Evolutionary conservation across 2,888 invertebrate genomes (phyloP).

Genomic region (Dolichopus griseipennis): DNA sequence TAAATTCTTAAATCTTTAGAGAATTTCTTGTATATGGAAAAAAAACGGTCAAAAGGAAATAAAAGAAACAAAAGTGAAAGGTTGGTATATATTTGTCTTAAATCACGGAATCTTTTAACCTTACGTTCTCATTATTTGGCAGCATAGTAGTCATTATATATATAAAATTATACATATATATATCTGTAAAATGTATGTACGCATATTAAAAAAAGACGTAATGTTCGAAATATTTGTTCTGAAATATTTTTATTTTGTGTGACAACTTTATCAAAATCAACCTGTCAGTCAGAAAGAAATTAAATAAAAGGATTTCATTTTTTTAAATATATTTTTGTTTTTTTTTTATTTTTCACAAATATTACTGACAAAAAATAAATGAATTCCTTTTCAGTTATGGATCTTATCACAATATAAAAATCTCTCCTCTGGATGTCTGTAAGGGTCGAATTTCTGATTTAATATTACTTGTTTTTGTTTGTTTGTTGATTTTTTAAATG

Average conservation of each 20-base stretch:
- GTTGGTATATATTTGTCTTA: background rate
- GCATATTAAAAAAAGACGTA: too few relatives aligned
- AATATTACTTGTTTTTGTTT: too few relatives aligned
- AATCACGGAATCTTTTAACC: background rate
- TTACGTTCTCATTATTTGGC: background rate
- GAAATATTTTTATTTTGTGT: background rate
- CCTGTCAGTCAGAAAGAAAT: background rate
- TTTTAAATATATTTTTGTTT: too few relatives aligned
- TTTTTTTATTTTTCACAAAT: background rate
- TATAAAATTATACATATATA: background rate
- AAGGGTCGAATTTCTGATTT: background rate
- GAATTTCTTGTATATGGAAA: background rate
- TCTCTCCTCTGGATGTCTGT: background rate
- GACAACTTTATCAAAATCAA: constrained; percentile 6
- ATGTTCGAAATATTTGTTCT: background rate
- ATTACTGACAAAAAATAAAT: background rate
- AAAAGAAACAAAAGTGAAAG: background rate
- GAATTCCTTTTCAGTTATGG: background rate
- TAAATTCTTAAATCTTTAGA: background rate
- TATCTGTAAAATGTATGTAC: too few relatives aligned
- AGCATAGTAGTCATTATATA: background rate
- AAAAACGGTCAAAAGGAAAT: background rate
- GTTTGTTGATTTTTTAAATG: too few relatives aligned
- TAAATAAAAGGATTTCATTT: background rate
- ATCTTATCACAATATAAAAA: background rate